Conservation (phyloP, 2,888 invertebrate genomes). For the Allolobophora icterica region DNA sequence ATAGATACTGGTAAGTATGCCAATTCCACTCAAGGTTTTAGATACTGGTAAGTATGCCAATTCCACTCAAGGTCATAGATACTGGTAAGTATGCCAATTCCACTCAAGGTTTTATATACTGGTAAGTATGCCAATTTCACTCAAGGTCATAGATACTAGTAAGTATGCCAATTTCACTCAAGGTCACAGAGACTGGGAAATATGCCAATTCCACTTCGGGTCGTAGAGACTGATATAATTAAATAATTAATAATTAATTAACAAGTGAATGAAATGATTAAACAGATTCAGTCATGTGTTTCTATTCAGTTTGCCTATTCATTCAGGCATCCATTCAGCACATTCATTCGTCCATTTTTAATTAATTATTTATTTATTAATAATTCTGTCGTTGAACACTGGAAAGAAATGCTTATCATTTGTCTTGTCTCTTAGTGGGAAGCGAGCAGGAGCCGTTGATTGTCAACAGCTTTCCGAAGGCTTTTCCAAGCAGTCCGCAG, state of each 20-base stretch:
- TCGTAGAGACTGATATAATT: no score
- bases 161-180: conserved; percentile 55
- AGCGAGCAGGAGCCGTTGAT: conserved; percentile 73
- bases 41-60: conserved; percentile 57
- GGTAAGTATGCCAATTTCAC: conserved; percentile 55
- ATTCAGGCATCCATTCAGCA: no score
- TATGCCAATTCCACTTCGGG: conserved; percentile 57
- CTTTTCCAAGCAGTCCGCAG: conserved; percentile 89
- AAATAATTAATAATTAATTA: no score
- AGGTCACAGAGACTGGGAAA: conserved; percentile 52
- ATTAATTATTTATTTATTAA: no score
- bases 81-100: conserved; percentile 57
- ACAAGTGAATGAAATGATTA: no score
- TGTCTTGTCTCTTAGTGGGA: conserved; percentile 39
- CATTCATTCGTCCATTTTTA: no score
- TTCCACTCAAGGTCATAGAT: conserved; percentile 52
- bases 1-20: conserved; percentile 54
- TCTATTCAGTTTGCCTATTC: no score
- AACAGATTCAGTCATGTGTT: no score
- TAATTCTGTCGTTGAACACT: no score
- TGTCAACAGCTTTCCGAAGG: conserved; percentile 90
- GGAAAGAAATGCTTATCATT: not conserved
- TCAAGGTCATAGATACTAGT: conserved; percentile 55
- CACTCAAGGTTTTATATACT: conserved; percentile 52
- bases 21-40: conserved; percentile 53